These are phyloP conservation scores for Syngnathus acus DNA, from an alignment of 2,797 vertebrate genomes.

Conservation along the genomic window DNA sequence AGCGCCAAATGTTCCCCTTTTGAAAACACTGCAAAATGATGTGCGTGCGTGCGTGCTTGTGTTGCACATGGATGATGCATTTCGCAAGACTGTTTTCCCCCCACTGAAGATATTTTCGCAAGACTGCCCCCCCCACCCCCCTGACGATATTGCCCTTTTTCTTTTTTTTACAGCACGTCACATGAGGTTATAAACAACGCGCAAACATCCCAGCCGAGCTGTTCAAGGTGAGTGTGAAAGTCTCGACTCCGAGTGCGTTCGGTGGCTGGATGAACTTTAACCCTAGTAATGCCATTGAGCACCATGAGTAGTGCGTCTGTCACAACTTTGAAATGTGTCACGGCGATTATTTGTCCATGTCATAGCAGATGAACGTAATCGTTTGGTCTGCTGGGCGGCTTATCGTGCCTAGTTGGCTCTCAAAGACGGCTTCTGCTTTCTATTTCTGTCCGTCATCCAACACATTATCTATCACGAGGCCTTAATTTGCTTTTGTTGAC, in stretches of 20 bases:
- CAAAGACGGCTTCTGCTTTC: background rate
- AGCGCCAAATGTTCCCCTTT: too few relatives aligned
- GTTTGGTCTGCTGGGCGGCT: background rate
- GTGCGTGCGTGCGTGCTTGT: background rate
- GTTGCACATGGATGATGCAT: background rate
- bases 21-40: background rate
- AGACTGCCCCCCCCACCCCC: background rate
- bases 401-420: background rate
- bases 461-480: conserved; percentile 1
- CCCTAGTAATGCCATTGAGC: too few relatives aligned
- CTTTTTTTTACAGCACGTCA: background rate
- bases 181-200: background rate
- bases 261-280: background rate
- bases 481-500: background rate
- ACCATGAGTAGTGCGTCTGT: too few relatives aligned
- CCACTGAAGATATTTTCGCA: background rate
- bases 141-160: background rate
- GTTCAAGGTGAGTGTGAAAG: background rate
- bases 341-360: background rate
- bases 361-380: background rate
- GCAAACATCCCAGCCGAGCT: background rate
- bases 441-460: background rate
- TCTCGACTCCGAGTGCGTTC: too few relatives aligned
- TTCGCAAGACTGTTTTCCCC: background rate
- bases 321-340: background rate